Conservation (phyloP, 2,888 invertebrate genomes). For the Ethmia dodecea region DNA sequence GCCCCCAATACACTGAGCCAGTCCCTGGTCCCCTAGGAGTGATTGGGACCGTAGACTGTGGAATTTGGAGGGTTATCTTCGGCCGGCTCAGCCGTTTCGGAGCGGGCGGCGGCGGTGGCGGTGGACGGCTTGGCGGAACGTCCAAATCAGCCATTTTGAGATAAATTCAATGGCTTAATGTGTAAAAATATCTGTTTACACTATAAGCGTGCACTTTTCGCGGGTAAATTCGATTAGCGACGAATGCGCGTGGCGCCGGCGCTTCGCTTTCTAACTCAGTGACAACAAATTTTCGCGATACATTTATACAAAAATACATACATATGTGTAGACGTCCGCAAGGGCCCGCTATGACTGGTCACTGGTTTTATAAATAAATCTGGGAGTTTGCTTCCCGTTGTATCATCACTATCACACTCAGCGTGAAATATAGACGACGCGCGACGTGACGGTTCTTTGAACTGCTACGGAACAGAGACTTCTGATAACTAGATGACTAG, state of each 20-base stretch:
- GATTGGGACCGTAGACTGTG: slow-evolving; percentile 30
- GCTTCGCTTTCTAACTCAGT: slow-evolving; percentile 18
- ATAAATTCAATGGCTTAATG: slow-evolving; percentile 9
- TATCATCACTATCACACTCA: slow-evolving; percentile 42
- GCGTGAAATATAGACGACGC: no score
- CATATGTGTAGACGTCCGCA: slow-evolving; percentile 47
- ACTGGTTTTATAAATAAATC: slow-evolving; percentile 71
- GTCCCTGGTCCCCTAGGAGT: slow-evolving; percentile 28
- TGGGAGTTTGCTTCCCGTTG: slow-evolving; percentile 48
- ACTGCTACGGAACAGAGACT: no score
- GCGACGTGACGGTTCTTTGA: no score
- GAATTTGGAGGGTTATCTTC: slow-evolving; percentile 72
- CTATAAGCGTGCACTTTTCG: neutral
- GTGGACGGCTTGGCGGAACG: slow-evolving; percentile 47
- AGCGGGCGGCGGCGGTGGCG: slow-evolving; percentile 63
- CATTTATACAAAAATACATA: slow-evolving; percentile 22
- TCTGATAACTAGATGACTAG: no score
- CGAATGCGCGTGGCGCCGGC: neutral
- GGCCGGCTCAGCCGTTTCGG: slow-evolving; percentile 51
- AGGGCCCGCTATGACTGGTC: slow-evolving; percentile 49
- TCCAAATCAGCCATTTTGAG: slow-evolving; percentile 41
- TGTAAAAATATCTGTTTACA: slow-evolving; percentile 3
- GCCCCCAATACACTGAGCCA: slow-evolving; percentile 37
- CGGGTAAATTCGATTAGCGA: neutral
- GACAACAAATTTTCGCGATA: slow-evolving; percentile 35